Evolutionary conservation across 2,113 vertebrate species (phyloP), one percentile per base, ranked within the genome.

Genomic region (Pituophis catenifer): DNA sequence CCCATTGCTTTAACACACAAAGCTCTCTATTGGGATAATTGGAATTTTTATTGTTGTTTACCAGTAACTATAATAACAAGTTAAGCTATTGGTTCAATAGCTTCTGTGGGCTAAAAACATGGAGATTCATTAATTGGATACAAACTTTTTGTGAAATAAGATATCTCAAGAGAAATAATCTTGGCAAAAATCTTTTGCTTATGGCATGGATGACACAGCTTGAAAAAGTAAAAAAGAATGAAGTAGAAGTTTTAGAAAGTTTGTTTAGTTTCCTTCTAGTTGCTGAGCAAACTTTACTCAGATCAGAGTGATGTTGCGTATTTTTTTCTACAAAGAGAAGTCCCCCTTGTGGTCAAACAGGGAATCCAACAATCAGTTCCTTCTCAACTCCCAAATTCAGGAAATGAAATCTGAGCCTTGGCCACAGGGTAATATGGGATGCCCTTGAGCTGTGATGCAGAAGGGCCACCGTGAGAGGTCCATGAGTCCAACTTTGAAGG

Each of bases 1-100:
- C 96, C 93, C 33, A 57, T 33, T 86, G 93, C 26, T 94, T 94
- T 94, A 94, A 97, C 93, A 94, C 57, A 50, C 7, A 96, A 96
- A 93, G 92, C 75, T 33, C 9, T 59, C 15, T 90, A 70, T 86
- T 54, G 65, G 85, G 23, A 89, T 93, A 87, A 70, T 50, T 94
- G 54, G 11, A 50, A 91, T 95, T 95, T 93, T 95, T 91, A 90
- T 55, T 94, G 91, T 91, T 94, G 24, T 33, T 70, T 70, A 12
- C 29, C 54, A 91, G 15, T 90, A 91, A 93, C 93, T 85, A 91
- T 95, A 97, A 96, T 93, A 95, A 94, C 58, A 94, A 75, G 92
- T 95, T 8, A 93, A 53, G 59, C 17, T 93, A 95, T 89, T 95
- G 54, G 89, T 62, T 96, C 89, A 96, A 86, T 93, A 94, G 62